phyloP scores from a whole-genome alignment of 1,140 invertebrate species.

The Cyclina sinensis region DNA sequence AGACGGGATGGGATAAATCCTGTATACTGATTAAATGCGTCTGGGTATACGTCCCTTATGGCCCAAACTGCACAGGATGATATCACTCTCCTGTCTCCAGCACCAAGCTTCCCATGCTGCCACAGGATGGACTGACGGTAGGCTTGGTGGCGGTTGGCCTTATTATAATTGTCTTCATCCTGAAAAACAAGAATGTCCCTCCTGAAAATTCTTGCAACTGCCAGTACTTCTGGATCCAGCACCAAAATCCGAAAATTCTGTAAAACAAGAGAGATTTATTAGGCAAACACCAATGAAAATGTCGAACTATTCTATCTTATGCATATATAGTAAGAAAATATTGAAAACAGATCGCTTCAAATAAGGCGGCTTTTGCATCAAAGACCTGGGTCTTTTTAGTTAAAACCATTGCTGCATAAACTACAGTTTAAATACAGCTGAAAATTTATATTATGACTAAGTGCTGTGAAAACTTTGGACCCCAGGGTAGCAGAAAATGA shows the following conservation, averaged over 20 bases:
- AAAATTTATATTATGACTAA: too few species aligned
- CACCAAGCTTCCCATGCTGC: constrained; percentile 8
- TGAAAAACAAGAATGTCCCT: not conserved
- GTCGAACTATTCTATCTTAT: too few species aligned
- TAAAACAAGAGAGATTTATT: not conserved
- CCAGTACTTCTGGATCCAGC: not conserved
- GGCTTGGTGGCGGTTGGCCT: constrained; percentile 28
- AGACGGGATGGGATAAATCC: constrained; percentile 1
- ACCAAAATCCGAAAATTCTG: not conserved
- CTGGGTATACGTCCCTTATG: constrained; percentile 33
- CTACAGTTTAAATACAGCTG: too few species aligned
- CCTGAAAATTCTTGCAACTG: not conserved
- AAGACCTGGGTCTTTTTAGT: too few species aligned
- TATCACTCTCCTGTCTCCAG: constrained; percentile 15
- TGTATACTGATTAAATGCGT: constrained; percentile 45
- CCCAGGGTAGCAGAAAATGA: too few species aligned
- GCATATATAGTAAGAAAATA: too few species aligned
- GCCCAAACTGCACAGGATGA: constrained; percentile 22
- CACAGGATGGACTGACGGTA: constrained; percentile 22
- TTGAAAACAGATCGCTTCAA: too few species aligned
- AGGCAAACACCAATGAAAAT: too few species aligned
- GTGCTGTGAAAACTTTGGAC: too few species aligned
- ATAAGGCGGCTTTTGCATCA: too few species aligned
- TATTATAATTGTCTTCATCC: not conserved
- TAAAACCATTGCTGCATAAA: too few species aligned